Percentiles rank a stretch among this genome's conserved stretches.
Conservation (phyloP, 2,888 invertebrate species). For the Alloplasta piceator region DNA sequence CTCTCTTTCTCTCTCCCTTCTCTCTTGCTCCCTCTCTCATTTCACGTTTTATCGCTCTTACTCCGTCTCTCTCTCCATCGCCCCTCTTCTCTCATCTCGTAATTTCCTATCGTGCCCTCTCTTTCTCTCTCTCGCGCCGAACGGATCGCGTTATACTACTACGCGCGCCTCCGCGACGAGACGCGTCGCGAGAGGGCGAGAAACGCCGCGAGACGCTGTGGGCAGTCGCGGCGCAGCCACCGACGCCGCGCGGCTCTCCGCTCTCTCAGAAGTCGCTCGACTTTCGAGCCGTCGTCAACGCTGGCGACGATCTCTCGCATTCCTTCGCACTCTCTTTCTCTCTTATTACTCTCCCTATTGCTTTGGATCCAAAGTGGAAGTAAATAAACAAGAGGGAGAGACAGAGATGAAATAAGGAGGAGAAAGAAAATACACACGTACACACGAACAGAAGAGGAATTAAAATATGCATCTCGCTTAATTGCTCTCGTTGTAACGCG, state of each 20-base stretch:
- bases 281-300: slow-evolving; percentile 48
- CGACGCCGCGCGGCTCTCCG: slow-evolving; percentile 48
- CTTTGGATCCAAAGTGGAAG: neutral
- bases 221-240: slow-evolving; percentile 53
- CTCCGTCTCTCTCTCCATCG: slow-evolving; percentile 36
- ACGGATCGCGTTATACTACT: slow-evolving; percentile 38
- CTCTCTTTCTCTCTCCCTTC: slow-evolving; percentile 27
- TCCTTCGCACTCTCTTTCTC: neutral
- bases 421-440: slow-evolving; percentile 12
- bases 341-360: neutral
- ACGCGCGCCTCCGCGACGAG: slow-evolving; percentile 47
- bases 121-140: slow-evolving; percentile 56
- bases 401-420: neutral
- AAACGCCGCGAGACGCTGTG: slow-evolving; percentile 22
- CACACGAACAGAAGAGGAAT: slow-evolving; percentile 8
- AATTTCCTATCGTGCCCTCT: slow-evolving; percentile 55
- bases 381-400: neutral
- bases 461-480: neutral
- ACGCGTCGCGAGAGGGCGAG: slow-evolving; percentile 11
- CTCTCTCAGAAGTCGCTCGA: slow-evolving; percentile 54
- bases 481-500: slow-evolving; percentile 10
- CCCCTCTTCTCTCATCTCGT: slow-evolving; percentile 43
- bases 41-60: slow-evolving; percentile 44
- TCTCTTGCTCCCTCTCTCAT: slow-evolving; percentile 32
- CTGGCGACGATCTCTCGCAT: neutral